phyloP scores from a whole-genome alignment of 2,797 vertebrate genomes.

The Malurus splendens region DNA sequence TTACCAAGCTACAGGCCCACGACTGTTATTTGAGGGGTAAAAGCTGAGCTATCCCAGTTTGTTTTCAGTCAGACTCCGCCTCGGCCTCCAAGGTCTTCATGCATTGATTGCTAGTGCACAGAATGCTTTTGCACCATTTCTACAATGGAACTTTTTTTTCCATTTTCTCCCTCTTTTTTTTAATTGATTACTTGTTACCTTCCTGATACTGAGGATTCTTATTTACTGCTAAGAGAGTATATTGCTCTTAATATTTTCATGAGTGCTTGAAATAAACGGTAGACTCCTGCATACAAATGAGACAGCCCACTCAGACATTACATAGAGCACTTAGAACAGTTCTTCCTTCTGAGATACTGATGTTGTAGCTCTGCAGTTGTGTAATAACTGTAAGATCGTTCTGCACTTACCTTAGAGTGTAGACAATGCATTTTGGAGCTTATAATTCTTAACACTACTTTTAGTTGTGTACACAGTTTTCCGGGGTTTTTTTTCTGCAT shows the following conservation, averaged over 20 bases:
- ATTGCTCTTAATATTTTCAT: background rate
- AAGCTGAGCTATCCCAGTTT: background rate
- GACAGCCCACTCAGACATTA: background rate
- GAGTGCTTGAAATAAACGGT: background rate
- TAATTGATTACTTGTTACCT: fast-evolving
- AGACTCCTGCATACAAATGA: background rate
- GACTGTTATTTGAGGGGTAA: background rate
- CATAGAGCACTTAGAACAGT: background rate
- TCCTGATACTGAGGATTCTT: fast-evolving
- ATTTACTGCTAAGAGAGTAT: fast-evolving
- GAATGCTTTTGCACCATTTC: background rate
- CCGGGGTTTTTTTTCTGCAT: background rate
- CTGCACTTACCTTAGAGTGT: background rate
- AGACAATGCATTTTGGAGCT: background rate
- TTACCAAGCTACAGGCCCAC: background rate
- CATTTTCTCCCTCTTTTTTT: background rate
- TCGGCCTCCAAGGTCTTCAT: background rate
- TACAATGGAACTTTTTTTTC: background rate
- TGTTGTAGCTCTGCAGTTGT: background rate
- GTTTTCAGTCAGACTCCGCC: background rate
- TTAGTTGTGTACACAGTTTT: fast-evolving
- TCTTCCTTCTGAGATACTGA: background rate
- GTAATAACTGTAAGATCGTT: background rate
- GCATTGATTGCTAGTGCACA: fast-evolving
- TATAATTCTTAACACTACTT: background rate